phyloP scores from a whole-genome alignment of 2,113 vertebrate genomes.

The Bos javanicus region DNA sequence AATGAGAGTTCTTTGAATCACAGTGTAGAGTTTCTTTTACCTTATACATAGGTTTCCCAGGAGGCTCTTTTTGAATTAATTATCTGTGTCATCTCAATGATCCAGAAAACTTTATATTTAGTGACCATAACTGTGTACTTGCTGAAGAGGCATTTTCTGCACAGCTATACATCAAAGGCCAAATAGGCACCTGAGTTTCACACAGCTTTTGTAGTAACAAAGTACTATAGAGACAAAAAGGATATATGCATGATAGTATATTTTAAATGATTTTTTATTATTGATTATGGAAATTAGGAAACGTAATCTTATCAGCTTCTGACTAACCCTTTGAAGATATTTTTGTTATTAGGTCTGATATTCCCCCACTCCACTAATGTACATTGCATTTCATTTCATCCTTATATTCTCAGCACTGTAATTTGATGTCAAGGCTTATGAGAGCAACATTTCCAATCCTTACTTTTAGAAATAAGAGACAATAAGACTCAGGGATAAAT shows the following conservation, averaged over 20 bases:
- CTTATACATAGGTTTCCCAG: not conserved
- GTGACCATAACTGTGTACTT: not conserved
- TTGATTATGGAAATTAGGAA: not conserved
- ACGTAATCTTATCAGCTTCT: not conserved
- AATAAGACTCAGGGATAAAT: not conserved
- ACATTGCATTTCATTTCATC: not conserved
- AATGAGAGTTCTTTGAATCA: not conserved
- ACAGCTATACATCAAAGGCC: not conserved
- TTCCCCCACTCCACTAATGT: not conserved
- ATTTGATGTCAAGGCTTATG: not conserved
- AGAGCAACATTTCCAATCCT: not conserved
- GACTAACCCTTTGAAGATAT: not conserved
- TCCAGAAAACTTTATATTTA: not conserved
- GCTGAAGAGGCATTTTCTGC: not conserved
- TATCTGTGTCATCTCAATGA: slow-evolving; percentile 3
- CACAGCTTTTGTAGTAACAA: not conserved
- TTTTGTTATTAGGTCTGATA: not conserved
- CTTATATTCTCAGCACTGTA: not conserved
- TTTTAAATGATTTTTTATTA: not conserved
- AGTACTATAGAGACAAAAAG: not conserved
- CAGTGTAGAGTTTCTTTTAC: not conserved
- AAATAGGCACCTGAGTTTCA: not conserved
- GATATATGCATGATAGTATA: not conserved
- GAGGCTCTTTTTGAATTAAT: slow-evolving; percentile 33
- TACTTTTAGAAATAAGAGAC: not conserved